phyloP scores from a whole-genome alignment of 2,888 invertebrate genomes.

The Heliconius sara region DNA sequence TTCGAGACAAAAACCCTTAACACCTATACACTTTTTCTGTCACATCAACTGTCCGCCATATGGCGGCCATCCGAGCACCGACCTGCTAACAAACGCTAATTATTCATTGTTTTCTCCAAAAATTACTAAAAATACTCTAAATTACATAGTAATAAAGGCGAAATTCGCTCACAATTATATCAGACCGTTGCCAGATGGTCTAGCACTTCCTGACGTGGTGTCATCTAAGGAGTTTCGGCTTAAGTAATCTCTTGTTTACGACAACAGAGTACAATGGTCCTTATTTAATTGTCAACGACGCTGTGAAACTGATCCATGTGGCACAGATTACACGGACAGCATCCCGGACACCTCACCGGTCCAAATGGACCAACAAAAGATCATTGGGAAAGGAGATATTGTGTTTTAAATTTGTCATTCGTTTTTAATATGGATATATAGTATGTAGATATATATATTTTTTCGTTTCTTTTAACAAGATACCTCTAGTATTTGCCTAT shows the following conservation, averaged over 20 bases:
- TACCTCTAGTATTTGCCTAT: too few relatives aligned
- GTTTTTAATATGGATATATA: background rate
- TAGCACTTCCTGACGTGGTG: conserved; percentile 36
- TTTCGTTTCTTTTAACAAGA: too few relatives aligned
- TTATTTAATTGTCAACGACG: conserved; percentile 38
- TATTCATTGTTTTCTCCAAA: conserved; percentile 30
- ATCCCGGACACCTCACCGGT: conserved; percentile 6
- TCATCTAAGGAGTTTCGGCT: conserved; percentile 21
- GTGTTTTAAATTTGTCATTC: background rate
- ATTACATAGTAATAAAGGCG: background rate
- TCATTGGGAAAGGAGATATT: background rate
- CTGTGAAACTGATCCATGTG: conserved; percentile 34
- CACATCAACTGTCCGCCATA: conserved; percentile 38
- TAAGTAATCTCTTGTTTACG: conserved; percentile 51
- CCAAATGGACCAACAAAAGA: conserved; percentile 22
- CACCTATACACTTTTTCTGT: conserved; percentile 28
- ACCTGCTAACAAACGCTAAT: conserved; percentile 40
- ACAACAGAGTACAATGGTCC: conserved; percentile 40
- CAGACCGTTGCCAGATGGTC: conserved; percentile 55
- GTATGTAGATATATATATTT: too few relatives aligned
- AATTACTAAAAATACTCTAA: background rate
- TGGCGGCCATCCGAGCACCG: conserved; percentile 46
- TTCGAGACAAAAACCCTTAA: conserved; percentile 1
- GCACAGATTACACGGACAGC: conserved; percentile 32
- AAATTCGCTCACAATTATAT: background rate